phyloP scores from a whole-genome alignment of 1,140 invertebrate species.

The Adelges cooleyi region DNA sequence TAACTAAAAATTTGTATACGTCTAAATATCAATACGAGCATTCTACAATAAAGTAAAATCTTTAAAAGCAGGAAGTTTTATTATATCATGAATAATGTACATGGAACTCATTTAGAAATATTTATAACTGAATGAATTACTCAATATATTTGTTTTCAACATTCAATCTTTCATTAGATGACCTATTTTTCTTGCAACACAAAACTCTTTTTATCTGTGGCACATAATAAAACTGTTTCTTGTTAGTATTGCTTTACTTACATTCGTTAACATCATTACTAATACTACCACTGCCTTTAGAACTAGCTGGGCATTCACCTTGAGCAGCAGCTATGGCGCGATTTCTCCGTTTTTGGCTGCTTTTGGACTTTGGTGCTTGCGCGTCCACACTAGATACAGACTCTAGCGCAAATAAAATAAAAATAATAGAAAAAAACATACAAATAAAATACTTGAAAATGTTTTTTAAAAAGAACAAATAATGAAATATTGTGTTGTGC shows the following conservation, averaged over 20 bases:
- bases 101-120: no score
- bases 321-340: conserved; percentile 23
- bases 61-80: no score
- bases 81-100: no score
- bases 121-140: no score
- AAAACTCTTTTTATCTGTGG: no score
- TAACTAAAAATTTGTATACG: no score
- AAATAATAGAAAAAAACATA: conserved; percentile 14
- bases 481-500: no score
- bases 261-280: not conserved
- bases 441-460: not conserved
- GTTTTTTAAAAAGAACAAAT: not conserved
- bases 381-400: conserved; percentile 27
- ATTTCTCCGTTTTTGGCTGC: conserved; percentile 24
- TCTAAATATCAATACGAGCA: no score
- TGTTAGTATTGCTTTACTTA: conserved; percentile 9
- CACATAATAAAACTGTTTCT: not conserved
- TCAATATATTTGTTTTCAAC: no score
- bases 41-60: no score
- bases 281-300: not conserved
- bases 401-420: conserved; percentile 27
- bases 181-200: no score
- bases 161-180: no score
- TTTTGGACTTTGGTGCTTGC: conserved; percentile 22
- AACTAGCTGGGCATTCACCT: conserved; percentile 3